Evolutionary conservation across 2,797 vertebrate genomes (phyloP), one percentile per base, ranked within the genome.

Genomic region (Sparidentex hasta): DNA sequence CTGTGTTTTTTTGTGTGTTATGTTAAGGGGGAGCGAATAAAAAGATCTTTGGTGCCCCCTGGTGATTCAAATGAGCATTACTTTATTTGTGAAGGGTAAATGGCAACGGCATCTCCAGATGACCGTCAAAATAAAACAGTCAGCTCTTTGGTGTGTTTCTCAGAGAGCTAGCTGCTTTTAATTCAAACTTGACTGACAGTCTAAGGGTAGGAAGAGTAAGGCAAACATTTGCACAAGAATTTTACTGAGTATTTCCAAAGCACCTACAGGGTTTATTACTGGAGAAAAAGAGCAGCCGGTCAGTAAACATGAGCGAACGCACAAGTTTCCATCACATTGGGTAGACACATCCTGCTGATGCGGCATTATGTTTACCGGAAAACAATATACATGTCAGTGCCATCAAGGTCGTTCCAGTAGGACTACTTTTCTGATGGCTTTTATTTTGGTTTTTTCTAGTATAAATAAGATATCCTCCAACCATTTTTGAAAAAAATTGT

Each of bases 81-180:
- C 9, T 64, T 63, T 20, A 52, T 12, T 5, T 7, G n/a, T 56
- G 14, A 48, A 13, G 7, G 3, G 21, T 11, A 61, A 47, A 5
- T 18, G 16, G 23, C 11, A 59, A 29, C 17, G 14, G 38, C 16
- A 52, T 50, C 25, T 41, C 14, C 5, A 43, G 33, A 14, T 20
- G 29, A 46, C 46, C 48, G 16, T 74, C 38, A 68, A 44, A 76
- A 54, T 62, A 20, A 68, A 68, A 46, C 2, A 21, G n/a, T 21
- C 38, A 17, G 20, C 38, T 59, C 2, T 11, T 68, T 8, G 5
- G 16, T 64, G n/a, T 27, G 12, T 51, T 52, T 38, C 38, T 38
- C 38, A 38, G 7, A 38, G 38, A 38, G 38, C 38, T 2, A 38
- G 7, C 38, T 38, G 38, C 38, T 38, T 38, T 38, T 38, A 38